Percentiles rank a stretch among this genome's conserved stretches.
Conservation (phyloP, 2,888 invertebrate species). For the Hydrotaea cyrtoneurina region DNA sequence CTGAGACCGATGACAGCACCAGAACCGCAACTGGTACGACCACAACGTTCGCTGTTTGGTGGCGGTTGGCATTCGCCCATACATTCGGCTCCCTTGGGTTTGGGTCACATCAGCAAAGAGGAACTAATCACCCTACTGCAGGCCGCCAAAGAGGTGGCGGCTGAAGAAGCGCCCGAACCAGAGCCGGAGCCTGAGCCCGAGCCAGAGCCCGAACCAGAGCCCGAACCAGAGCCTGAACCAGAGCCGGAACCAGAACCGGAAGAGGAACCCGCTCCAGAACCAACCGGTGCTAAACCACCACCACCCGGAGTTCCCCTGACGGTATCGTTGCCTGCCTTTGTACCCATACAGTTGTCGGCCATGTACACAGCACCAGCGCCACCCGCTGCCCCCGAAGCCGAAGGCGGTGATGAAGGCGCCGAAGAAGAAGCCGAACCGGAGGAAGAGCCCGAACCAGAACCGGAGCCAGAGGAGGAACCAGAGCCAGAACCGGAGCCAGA, state of each 20-base stretch:
- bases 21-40: constrained; percentile 49
- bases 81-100: constrained; percentile 70
- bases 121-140: constrained; percentile 76
- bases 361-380: constrained; percentile 80
- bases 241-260: constrained; percentile 76
- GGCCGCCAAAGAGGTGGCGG: constrained; percentile 74
- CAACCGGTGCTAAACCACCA: constrained; percentile 69
- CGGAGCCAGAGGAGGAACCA: constrained; percentile 65
- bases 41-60: constrained; percentile 73
- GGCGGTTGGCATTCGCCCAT: constrained; percentile 66
- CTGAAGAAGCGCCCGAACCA: constrained; percentile 72
- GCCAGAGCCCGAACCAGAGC: constrained; percentile 80
- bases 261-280: constrained; percentile 59
- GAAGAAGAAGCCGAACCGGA: constrained; percentile 63
- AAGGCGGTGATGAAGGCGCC: constrained; percentile 53
- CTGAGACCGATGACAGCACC: background rate
- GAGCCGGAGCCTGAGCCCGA: constrained; percentile 77
- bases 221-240: constrained; percentile 78
- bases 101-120: constrained; percentile 74
- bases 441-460: constrained; percentile 56
- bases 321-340: constrained; percentile 78
- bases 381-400: constrained; percentile 74
- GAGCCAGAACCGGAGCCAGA: constrained; percentile 66
- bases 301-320: constrained; percentile 77
- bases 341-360: constrained; percentile 78